These are phyloP conservation scores for Dione vanillae DNA, from an alignment of 2,888 invertebrate species.

Conservation along the genomic window DNA sequence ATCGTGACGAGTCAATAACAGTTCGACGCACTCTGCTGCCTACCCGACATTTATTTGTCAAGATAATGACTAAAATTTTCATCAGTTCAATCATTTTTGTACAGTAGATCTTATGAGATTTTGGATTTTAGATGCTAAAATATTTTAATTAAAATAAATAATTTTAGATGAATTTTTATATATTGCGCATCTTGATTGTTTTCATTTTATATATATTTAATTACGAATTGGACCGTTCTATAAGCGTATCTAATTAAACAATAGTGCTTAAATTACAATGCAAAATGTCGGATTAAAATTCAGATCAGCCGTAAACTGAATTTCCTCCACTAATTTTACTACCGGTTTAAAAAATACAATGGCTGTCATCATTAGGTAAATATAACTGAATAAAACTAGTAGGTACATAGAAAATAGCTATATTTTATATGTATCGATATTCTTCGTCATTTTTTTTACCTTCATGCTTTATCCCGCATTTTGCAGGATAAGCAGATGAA, in stretches of 20 bases:
- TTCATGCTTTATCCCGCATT: no score
- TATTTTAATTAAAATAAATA: neutral
- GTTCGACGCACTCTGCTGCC: constrained; percentile 35
- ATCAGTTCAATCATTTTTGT: constrained; percentile 29
- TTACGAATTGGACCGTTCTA: constrained; percentile 20
- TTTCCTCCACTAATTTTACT: constrained; percentile 25
- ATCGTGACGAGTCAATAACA: constrained; percentile 59
- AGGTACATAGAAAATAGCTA: neutral
- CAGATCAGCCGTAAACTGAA: constrained; percentile 38
- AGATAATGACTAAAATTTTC: constrained; percentile 40
- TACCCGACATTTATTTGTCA: constrained; percentile 44
- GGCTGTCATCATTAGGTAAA: neutral
- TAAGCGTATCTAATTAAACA: constrained; percentile 46
- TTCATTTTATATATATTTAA: neutral
- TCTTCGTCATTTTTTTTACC: no score
- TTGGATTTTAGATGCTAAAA: neutral
- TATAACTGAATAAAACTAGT: neutral
- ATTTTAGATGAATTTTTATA: neutral
- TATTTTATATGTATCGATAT: neutral
- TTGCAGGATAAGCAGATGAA: no score
- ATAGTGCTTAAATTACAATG: constrained; percentile 42
- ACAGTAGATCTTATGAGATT: neutral
- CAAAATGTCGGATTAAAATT: constrained; percentile 37
- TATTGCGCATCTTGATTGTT: neutral
- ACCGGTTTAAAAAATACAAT: neutral